Percentiles rank a stretch among this genome's conserved stretches.
Conservation (phyloP, 1,140 invertebrate species). For the Trachymyrmex septentrionalis region DNA sequence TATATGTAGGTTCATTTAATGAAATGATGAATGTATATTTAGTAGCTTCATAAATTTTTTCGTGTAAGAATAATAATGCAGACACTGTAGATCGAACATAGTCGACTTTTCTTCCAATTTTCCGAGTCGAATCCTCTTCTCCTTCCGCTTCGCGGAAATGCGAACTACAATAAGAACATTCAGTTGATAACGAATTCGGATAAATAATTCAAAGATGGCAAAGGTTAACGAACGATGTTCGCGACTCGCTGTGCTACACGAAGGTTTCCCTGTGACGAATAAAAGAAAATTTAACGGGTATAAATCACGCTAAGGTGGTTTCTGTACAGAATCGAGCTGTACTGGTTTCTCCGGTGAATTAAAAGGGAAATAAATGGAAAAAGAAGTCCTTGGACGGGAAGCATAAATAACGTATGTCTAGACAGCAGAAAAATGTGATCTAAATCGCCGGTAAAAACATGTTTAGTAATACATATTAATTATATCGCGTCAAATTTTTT, state of each 20-base stretch:
- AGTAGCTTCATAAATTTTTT: neutral
- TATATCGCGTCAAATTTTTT: neutral
- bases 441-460: neutral
- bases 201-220: conserved; percentile 71
- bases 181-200: conserved; percentile 29
- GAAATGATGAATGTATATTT: neutral
- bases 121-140: neutral
- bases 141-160: neutral
- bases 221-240: conserved; percentile 59
- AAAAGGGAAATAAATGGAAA: conserved; percentile 24
- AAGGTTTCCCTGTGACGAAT: conserved; percentile 30
- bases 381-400: neutral
- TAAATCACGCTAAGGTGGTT: conserved; percentile 34
- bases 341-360: neutral
- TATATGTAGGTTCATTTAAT: neutral
- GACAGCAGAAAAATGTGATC: conserved; percentile 10
- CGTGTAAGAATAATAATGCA: neutral
- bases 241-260: neutral
- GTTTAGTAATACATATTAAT: neutral
- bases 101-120: conserved; percentile 4
- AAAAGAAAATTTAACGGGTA: conserved; percentile 34
- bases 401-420: conserved; percentile 19
- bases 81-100: neutral
- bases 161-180: conserved; percentile 10
- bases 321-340: neutral